Conservation (phyloP, 2,113 vertebrate species). For the Orientallactaga bullata region DNA sequence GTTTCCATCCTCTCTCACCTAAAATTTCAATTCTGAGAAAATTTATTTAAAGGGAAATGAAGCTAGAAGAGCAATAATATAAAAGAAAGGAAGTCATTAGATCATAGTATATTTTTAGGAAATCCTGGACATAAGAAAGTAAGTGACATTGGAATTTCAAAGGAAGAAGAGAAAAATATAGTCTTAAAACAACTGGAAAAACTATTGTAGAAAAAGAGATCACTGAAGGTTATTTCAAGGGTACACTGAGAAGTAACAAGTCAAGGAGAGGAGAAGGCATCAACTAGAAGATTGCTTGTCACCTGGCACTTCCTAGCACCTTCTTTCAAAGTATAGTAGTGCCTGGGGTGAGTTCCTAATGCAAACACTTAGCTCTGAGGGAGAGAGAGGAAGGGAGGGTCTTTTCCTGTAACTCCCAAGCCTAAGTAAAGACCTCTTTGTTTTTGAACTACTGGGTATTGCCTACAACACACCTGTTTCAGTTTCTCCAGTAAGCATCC, state of each 20-base stretch:
- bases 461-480: background rate
- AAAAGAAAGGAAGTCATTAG: background rate
- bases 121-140: slow-evolving; percentile 25
- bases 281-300: background rate
- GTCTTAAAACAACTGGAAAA: background rate
- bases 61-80: background rate
- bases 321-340: background rate
- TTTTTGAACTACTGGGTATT: background rate
- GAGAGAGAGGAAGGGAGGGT: background rate
- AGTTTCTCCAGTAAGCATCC: background rate
- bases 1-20: background rate
- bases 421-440: background rate
- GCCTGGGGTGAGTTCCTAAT: background rate
- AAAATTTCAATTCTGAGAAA: slow-evolving; percentile 37
- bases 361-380: background rate
- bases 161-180: background rate
- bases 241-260: background rate
- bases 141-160: background rate
- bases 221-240: background rate
- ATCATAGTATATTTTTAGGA: slow-evolving; percentile 4
- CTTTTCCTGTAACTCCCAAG: background rate
- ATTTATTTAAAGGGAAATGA: background rate
- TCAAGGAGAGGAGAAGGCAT: background rate
- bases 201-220: background rate
- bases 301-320: background rate